A percentile compares a stretch with the other conserved stretches of the same genome.
These are phyloP conservation scores for Micrasema longulum DNA, from an alignment of 1,140 invertebrate species.

Conservation along the genomic window DNA sequence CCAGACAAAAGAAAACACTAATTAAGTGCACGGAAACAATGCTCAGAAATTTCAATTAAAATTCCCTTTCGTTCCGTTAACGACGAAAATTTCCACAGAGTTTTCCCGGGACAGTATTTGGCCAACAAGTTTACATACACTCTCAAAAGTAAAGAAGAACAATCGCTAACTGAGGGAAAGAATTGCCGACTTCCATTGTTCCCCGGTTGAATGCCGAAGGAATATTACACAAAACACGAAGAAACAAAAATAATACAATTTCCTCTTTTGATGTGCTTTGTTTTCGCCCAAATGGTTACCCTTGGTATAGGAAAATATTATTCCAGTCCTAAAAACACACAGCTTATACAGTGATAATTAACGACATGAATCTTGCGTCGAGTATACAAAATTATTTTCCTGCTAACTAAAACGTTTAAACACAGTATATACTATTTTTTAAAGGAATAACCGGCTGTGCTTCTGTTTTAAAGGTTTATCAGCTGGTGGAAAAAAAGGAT, in stretches of 20 bases:
- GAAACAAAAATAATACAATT: constrained; percentile 40
- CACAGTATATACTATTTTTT: too few species aligned
- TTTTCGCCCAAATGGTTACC: constrained; percentile 11
- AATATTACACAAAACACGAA: constrained; percentile 22
- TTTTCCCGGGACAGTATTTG: constrained; percentile 5
- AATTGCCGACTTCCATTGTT: constrained; percentile 21
- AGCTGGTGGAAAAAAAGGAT: too few species aligned
- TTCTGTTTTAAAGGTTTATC: too few species aligned
- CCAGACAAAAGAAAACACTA: constrained; percentile 3
- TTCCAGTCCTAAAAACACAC: constrained; percentile 31
- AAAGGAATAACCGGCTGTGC: too few species aligned
- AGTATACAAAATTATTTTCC: too few species aligned
- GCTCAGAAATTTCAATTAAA: constrained; percentile 21
- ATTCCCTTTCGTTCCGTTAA: constrained; percentile 16
- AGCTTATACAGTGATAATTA: constrained; percentile 19
- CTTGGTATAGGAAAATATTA: constrained; percentile 19
- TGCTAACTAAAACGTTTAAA: too few species aligned
- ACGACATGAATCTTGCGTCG: constrained; percentile 11
- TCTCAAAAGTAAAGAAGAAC: constrained; percentile 17
- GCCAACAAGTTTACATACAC: constrained; percentile 4
- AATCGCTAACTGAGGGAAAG: constrained; percentile 22
- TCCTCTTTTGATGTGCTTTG: constrained; percentile 34
- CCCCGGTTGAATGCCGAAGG: background rate
- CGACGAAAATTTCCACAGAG: background rate
- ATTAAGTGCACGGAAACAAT: constrained; percentile 28